A percentile compares a stretch with the other conserved stretches of the same genome.
Conservation (phyloP, 2,113 vertebrate genomes). For the Crotalus horridus region DNA sequence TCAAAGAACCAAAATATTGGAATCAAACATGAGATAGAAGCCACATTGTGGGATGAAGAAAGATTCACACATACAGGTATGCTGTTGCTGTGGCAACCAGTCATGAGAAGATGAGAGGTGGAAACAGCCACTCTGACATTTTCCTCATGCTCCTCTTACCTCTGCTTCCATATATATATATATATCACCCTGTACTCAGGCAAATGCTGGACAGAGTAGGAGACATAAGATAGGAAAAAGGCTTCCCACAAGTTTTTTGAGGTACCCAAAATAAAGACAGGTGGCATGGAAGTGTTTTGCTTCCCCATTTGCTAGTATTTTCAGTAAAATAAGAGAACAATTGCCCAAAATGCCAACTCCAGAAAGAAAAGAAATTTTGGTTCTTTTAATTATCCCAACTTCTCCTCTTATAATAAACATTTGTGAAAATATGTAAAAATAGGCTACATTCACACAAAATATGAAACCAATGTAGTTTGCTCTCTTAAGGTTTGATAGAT, state of each 20-base stretch:
- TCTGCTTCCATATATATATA: too few species aligned
- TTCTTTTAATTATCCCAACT: neutral
- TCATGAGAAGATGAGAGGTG: constrained; percentile 1
- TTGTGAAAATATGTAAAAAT: neutral
- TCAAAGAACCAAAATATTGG: neutral
- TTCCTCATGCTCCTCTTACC: too few species aligned
- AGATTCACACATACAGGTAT: constrained; percentile 14
- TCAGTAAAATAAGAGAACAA: neutral
- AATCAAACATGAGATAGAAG: neutral
- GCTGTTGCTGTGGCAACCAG: constrained; percentile 12
- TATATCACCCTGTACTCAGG: too few species aligned
- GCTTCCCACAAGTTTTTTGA: neutral
- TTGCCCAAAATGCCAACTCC: neutral
- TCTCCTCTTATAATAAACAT: neutral
- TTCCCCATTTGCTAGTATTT: neutral
- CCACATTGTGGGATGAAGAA: neutral
- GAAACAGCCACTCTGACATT: too few species aligned
- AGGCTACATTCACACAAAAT: neutral
- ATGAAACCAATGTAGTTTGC: neutral
- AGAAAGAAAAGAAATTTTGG: neutral
- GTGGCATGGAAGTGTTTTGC: neutral
- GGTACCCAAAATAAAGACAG: neutral
- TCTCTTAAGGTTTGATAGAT: neutral
- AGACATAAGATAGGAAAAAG: neutral
- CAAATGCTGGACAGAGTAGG: neutral